A percentile compares a stretch with the other conserved stretches of the same genome.
Evolutionary conservation across 2,797 vertebrate genomes (phyloP).

Genomic region (Rhyacichthys aspro): DNA sequence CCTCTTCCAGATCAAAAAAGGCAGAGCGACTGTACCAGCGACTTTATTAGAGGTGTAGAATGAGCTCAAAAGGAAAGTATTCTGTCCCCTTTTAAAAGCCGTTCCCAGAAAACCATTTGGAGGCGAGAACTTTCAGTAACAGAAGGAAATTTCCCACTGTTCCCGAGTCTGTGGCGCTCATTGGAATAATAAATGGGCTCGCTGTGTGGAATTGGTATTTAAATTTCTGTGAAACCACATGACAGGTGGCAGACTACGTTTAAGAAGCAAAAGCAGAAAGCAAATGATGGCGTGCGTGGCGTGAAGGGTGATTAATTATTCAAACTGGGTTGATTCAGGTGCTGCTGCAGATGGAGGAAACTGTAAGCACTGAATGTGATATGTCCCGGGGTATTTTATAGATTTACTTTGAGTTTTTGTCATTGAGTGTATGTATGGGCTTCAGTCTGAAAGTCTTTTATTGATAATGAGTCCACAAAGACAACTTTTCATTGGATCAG

Average conservation of each 20-base stretch:
- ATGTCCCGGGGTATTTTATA: background rate
- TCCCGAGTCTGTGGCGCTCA: conserved; percentile 58
- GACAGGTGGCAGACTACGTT: conserved; percentile 45
- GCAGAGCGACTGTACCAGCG: conserved; percentile 37
- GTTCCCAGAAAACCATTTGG: conserved; percentile 62
- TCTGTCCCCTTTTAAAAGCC: conserved; percentile 54
- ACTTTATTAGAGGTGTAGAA: conserved; percentile 55
- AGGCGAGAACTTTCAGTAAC: conserved; percentile 63
- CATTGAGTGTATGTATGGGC: too few species aligned
- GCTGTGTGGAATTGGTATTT: conserved; percentile 39
- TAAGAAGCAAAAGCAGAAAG: conserved; percentile 35
- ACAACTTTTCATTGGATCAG: too few species aligned
- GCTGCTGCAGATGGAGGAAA: conserved; percentile 43
- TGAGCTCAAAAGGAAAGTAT: conserved; percentile 81
- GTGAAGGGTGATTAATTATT: conserved; percentile 25
- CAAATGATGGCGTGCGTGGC: conserved; percentile 28
- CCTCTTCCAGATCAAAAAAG: conserved; percentile 43
- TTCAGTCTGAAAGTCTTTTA: too few species aligned
- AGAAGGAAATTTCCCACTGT: conserved; percentile 56
- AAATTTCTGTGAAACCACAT: conserved; percentile 48
- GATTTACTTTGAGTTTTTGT: too few species aligned
- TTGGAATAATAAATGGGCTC: conserved; percentile 52
- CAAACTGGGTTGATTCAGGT: conserved; percentile 47
- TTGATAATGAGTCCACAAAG: too few species aligned
- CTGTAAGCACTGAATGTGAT: background rate